A percentile compares a stretch with the other conserved stretches of the same genome.
These are phyloP conservation scores for Alligator mississippiensis DNA, from an alignment of 2,113 vertebrate genomes.

Conservation along the genomic window DNA sequence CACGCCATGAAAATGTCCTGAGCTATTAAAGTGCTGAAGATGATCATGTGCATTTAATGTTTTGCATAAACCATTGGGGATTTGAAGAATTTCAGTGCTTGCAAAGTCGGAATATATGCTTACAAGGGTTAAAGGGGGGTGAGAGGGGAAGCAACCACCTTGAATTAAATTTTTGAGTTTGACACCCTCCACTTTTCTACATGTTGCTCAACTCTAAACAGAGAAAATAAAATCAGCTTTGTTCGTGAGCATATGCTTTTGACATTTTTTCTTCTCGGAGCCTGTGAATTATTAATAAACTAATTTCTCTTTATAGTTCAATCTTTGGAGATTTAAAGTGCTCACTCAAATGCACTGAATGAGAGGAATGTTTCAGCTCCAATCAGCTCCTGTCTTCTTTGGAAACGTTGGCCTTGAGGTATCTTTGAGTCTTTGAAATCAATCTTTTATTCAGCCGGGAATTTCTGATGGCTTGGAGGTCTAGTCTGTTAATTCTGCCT, in stretches of 20 bases:
- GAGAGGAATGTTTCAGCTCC: conserved; percentile 77
- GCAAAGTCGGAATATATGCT: conserved; percentile 74
- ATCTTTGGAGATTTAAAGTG: conserved; percentile 85
- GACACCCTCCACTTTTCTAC: conserved; percentile 58
- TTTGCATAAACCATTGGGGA: conserved; percentile 78
- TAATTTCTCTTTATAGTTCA: conserved; percentile 88
- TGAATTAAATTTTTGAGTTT: conserved; percentile 78
- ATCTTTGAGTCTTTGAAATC: conserved; percentile 81
- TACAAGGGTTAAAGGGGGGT: conserved; percentile 77
- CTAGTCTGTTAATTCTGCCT: conserved; percentile 76
- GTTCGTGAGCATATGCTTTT: conserved; percentile 81
- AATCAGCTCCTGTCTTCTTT: conserved; percentile 75
- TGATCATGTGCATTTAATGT: conserved; percentile 79
- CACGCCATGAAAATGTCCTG: conserved; percentile 78
- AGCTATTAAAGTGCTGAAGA: conserved; percentile 79
- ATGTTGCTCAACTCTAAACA: conserved; percentile 74
- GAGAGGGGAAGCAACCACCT: conserved; percentile 60
- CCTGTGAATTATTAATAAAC: conserved; percentile 88
- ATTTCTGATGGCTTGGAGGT: conserved; percentile 78
- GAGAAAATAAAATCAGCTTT: conserved; percentile 83
- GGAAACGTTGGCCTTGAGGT: conserved; percentile 80
- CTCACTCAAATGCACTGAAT: conserved; percentile 79
- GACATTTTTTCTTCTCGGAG: conserved; percentile 81
- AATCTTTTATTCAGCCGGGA: conserved; percentile 76
- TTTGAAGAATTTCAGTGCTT: conserved; percentile 78